Base-by-base conservation (phyloP, 92 coral and sea anemone genomes). In the Actinostola sp. region DNA sequence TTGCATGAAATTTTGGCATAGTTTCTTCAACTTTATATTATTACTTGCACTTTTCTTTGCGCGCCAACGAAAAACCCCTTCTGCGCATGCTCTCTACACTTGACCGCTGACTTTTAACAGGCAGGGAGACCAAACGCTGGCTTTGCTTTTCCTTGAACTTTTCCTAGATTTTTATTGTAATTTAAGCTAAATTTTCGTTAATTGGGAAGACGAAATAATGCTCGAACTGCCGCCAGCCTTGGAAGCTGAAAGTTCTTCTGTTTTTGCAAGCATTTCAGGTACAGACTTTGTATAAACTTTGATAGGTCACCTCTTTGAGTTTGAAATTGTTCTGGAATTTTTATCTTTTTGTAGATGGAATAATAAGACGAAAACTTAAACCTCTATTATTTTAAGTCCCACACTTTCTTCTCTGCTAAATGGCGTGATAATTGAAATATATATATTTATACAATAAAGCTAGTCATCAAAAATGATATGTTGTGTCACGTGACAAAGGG, bases 191-290 rank as follows among this genome's bases (percentile, higher is more conserved):
- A 0, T 55, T 55, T 53, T 15, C 19, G 23, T 32, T 6, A 19
- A 14, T 44, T 45, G 49, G 27, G 13, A 52, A 16, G n/a, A 3
- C 3, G 12, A 64, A 12, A 61, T 33, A 21, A 83, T 83, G 84
- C 78, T 65, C 66, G 90, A 84, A 46, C 89, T 92, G 36, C 92
- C 92, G 20, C 74, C 82, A 14, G 85, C 89, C 41, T 59, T 53
- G 15, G 83, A 68, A 21, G 93, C 66, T 12, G 92, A 89, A 11
- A 82, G 65, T 64, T 31, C 87, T 14, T 19, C 82, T 45, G 86
- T 86, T 52, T 67, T 89, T 72, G 71, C 79, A 35, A 79, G 93
- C 42, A 72, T 92, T 57, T 89, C 89, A 89, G 93, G 97, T 92
- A 51, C 45, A 69, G 39, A 35, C 27, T 24, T 55, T 58, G 24